Conservation (phyloP, 1,140 invertebrate species). For the Caenorhabditis latens region DNA sequence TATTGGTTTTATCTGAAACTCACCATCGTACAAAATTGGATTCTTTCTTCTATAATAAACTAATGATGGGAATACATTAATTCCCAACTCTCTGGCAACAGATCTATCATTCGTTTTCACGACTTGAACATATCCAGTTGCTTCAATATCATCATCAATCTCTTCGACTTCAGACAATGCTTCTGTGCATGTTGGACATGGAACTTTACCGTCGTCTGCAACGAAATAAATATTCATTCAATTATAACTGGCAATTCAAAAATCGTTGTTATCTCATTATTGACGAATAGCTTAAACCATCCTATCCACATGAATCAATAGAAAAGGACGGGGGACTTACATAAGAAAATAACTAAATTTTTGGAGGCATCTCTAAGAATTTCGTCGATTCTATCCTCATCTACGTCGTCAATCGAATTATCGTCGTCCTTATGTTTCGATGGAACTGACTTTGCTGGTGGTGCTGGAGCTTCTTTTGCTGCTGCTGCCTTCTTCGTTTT, state of each 20-base stretch:
- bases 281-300: too few species aligned
- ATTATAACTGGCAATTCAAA: background rate
- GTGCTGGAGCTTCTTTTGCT: constrained; percentile 38
- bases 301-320: too few species aligned
- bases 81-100: constrained; percentile 76
- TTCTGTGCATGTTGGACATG: constrained; percentile 74
- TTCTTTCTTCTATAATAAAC: constrained; percentile 77
- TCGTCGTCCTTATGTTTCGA: constrained; percentile 68
- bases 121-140: constrained; percentile 77
- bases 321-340: constrained; percentile 64
- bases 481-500: constrained; percentile 39
- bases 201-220: constrained; percentile 76
- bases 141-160: constrained; percentile 77
- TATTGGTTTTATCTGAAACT: background rate
- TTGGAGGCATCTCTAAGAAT: constrained; percentile 75
- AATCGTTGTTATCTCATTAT: too few species aligned
- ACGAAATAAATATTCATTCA: background rate
- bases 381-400: constrained; percentile 77
- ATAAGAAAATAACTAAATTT: constrained; percentile 77
- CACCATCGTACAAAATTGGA: constrained; percentile 77
- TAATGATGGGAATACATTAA: constrained; percentile 75
- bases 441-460: constrained; percentile 33
- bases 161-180: constrained; percentile 76
- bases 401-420: constrained; percentile 77
- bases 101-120: constrained; percentile 77